Conservation (phyloP, 64 coral and sea anemone species). For the Catalaphyllia jardinei region DNA sequence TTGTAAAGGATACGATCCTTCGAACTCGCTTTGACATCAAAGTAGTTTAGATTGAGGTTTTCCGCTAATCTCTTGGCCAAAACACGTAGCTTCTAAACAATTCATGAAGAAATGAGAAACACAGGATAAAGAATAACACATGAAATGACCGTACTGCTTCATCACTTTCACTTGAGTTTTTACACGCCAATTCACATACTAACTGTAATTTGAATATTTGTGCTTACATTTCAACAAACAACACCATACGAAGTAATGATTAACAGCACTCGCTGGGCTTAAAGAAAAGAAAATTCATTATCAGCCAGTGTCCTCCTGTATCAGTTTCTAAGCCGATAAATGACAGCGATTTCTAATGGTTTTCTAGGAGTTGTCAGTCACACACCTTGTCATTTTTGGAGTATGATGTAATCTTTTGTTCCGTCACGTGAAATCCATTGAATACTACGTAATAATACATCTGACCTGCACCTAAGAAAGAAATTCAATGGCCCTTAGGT, state of each 20-base stretch:
- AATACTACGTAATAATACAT: constrained; percentile 98
- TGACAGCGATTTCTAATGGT: neutral
- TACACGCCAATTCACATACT: too few relatives aligned
- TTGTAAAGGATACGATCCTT: constrained; percentile 91
- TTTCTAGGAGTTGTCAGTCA: neutral
- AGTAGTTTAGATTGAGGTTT: constrained; percentile 90
- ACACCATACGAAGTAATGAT: too few relatives aligned
- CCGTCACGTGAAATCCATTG: constrained; percentile 90
- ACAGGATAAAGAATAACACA: too few relatives aligned
- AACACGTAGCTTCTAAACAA: constrained; percentile 84
- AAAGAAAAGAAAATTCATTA: too few relatives aligned
- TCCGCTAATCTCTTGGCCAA: constrained; percentile 87
- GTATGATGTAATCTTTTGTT: constrained; percentile 97
- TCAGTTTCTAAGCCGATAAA: too few relatives aligned
- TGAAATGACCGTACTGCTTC: too few relatives aligned
- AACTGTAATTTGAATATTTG: too few relatives aligned
- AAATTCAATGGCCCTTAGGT: neutral
- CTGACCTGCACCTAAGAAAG: constrained; percentile 69
- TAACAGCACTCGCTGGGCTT: too few relatives aligned
- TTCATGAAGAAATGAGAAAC: neutral
- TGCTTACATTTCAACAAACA: too few relatives aligned
- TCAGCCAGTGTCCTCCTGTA: too few relatives aligned
- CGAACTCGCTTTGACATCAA: constrained; percentile 89
- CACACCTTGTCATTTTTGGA: constrained; percentile 92
- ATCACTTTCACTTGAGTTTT: too few relatives aligned